phyloP scores from a whole-genome alignment of 2,113 vertebrate genomes.

The Mastomys natalensis region DNA sequence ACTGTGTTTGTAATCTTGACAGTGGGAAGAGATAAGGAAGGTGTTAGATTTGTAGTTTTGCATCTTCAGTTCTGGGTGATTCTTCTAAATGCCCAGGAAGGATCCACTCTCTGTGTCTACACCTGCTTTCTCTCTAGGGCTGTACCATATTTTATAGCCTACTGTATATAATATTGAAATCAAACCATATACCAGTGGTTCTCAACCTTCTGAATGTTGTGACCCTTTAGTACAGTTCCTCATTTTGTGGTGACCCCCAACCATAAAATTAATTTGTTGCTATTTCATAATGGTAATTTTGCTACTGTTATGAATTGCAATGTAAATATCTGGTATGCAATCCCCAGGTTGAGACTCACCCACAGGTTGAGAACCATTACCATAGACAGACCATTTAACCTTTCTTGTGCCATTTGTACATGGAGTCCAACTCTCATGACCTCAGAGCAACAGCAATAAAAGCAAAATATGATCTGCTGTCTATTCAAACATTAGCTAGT shows the following conservation, averaged over 20 bases:
- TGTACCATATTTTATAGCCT: neutral
- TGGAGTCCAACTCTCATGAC: conserved; percentile 27
- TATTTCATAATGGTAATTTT: neutral
- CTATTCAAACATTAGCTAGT: conserved; percentile 48
- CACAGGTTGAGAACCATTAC: neutral
- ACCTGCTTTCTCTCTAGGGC: neutral
- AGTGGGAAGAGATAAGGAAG: conserved; percentile 28
- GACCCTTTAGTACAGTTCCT: neutral
- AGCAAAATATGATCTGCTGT: conserved; percentile 2
- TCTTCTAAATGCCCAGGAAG: neutral
- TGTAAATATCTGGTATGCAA: neutral
- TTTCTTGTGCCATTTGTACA: neutral
- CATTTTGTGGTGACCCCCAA: neutral
- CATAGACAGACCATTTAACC: conserved; percentile 40
- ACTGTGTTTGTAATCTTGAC: conserved; percentile 71
- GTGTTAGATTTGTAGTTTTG: neutral
- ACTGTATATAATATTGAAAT: neutral
- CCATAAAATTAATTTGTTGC: neutral
- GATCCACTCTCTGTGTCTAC: neutral
- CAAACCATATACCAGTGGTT: conserved; percentile 44
- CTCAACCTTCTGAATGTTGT: too few species aligned
- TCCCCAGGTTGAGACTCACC: neutral
- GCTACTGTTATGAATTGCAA: neutral
- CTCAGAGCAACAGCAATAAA: conserved; percentile 53
- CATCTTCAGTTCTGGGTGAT: neutral